phyloP scores from a whole-genome alignment of 2,888 invertebrate species.

The Microctonus hyperodae region DNA sequence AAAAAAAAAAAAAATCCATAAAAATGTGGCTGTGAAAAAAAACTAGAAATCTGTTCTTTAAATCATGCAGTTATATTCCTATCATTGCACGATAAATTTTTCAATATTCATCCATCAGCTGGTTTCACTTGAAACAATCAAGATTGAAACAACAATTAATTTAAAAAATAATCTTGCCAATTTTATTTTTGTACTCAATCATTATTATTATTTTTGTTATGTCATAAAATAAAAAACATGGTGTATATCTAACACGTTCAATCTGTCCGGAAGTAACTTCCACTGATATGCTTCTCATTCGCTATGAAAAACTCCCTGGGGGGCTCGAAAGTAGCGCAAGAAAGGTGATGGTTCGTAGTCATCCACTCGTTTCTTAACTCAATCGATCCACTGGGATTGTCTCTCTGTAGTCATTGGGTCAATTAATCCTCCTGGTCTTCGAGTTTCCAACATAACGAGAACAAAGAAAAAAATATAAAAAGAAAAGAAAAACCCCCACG shows the following conservation, averaged over 20 bases:
- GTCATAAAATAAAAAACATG: not conserved
- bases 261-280: conserved; percentile 40
- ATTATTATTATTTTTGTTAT: not conserved
- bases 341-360: not conserved
- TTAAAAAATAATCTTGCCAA: not conserved
- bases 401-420: not conserved
- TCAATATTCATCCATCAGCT: not conserved
- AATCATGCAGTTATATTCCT: not conserved
- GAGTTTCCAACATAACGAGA: not conserved
- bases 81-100: not conserved
- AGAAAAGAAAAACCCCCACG: not conserved
- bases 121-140: not conserved
- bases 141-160: not conserved
- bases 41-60: not conserved
- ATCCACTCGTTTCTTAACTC: not conserved
- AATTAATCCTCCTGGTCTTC: not conserved
- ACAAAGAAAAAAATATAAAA: not conserved
- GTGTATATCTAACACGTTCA: conserved; percentile 38
- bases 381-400: not conserved
- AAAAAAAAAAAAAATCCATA: not conserved
- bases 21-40: not conserved
- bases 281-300: not conserved
- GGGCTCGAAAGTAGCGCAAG: not conserved
- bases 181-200: not conserved
- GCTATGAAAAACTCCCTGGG: not conserved